A percentile compares a stretch with the other conserved stretches of the same genome.
These are phyloP conservation scores for Akabosia matsudoensis DNA, from an alignment of 1,140 invertebrate species.

Conservation along the genomic window DNA sequence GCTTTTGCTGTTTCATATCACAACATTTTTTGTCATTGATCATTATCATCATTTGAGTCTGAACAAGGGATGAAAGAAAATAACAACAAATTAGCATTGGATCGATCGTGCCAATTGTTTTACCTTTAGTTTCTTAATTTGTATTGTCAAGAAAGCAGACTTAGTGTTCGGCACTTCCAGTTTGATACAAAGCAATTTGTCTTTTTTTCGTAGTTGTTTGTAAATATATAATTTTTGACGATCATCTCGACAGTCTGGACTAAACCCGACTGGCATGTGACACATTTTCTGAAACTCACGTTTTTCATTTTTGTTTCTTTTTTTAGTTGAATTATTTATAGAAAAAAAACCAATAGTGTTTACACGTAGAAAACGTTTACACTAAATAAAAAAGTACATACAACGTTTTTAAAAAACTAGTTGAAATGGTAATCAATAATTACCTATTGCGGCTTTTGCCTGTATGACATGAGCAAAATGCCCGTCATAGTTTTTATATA, in stretches of 20 bases:
- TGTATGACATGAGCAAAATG: too few species aligned
- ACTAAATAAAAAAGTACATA: too few species aligned
- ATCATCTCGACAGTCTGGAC: background rate
- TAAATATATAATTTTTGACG: slow-evolving; percentile 10
- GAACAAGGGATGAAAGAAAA: background rate
- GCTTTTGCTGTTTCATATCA: slow-evolving; percentile 4
- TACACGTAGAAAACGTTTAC: too few species aligned
- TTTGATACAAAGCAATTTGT: too few species aligned
- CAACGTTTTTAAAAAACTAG: too few species aligned
- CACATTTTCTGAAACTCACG: slow-evolving; percentile 21
- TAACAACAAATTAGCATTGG: background rate
- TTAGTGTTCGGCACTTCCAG: slow-evolving; percentile 15
- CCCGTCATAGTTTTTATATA: too few species aligned
- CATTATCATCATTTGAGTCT: slow-evolving; percentile 9
- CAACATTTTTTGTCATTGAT: background rate
- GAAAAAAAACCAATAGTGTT: too few species aligned
- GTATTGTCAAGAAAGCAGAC: background rate
- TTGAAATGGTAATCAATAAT: too few species aligned
- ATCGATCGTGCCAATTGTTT: slow-evolving; percentile 3
- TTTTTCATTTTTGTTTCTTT: background rate
- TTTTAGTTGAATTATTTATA: background rate
- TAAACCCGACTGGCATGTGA: slow-evolving; percentile 21
- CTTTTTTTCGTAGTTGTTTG: background rate
- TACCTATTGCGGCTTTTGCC: too few species aligned
- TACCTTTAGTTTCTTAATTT: background rate